Evolutionary conservation across 2,888 invertebrate species (phyloP).

Genomic region (Dicranocentrus wangi): DNA sequence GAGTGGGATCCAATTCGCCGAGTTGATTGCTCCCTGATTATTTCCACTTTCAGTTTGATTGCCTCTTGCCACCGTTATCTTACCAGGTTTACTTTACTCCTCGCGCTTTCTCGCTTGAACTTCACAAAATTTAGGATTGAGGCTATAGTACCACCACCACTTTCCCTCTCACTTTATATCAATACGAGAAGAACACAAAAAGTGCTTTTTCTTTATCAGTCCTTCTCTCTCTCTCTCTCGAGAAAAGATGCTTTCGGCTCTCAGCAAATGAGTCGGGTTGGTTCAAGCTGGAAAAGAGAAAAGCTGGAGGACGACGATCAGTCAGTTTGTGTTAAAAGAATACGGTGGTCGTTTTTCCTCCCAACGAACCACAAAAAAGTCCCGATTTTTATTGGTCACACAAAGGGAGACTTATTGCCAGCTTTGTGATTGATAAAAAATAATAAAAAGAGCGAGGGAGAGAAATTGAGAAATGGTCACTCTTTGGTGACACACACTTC

Average conservation of each 20-base stretch:
- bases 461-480: too few relatives aligned
- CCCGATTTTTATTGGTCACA: constrained; percentile 11
- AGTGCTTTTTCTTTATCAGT: not conserved
- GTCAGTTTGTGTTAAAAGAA: too few relatives aligned
- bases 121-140: too few relatives aligned
- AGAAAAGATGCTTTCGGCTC: too few relatives aligned
- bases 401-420: constrained; percentile 11
- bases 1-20: constrained; percentile 48
- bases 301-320: too few relatives aligned
- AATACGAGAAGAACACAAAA: too few relatives aligned
- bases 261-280: too few relatives aligned
- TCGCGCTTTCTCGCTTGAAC: too few relatives aligned
- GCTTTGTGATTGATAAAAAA: constrained; percentile 24
- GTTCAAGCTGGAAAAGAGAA: too few relatives aligned
- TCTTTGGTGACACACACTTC: too few relatives aligned
- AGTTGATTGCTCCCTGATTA: constrained; percentile 59
- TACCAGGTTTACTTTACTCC: constrained; percentile 1
- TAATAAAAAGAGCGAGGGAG: not conserved
- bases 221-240: not conserved
- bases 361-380: too few relatives aligned
- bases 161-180: not conserved
- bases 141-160: too few relatives aligned
- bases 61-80: constrained; percentile 45
- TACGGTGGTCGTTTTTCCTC: not conserved
- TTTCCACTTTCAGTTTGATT: constrained; percentile 56